A percentile compares a stretch with the other conserved stretches of the same genome.
Evolutionary conservation across 1,140 invertebrate species (phyloP).

Genomic region (Sarcophaga peregrina): DNA sequence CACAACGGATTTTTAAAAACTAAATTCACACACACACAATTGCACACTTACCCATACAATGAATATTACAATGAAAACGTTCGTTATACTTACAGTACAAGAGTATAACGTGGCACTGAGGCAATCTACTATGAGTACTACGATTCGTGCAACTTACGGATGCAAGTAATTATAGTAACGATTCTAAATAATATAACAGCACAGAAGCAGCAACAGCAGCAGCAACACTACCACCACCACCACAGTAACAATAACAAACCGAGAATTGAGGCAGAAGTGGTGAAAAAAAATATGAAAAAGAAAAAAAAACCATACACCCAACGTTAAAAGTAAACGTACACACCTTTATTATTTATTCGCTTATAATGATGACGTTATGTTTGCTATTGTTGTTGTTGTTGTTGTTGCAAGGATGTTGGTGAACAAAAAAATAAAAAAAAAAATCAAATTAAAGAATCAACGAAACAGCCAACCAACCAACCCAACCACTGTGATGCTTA

Average conservation of each 20-base stretch:
- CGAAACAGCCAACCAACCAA: background rate
- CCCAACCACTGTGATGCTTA: background rate
- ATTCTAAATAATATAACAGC: background rate
- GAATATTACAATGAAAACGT: background rate
- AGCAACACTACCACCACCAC: too few relatives aligned
- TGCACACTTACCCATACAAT: too few relatives aligned
- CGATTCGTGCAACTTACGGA: background rate
- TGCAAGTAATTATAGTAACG: constrained; percentile 25
- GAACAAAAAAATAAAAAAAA: too few relatives aligned
- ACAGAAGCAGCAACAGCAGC: background rate
- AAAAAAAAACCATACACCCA: too few relatives aligned
- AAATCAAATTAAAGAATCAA: too few relatives aligned
- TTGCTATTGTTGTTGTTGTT: background rate
- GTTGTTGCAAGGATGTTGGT: background rate
- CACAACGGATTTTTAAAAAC: constrained; percentile 12
- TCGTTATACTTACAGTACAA: background rate
- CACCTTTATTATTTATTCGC: constrained; percentile 7
- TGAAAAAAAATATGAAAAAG: background rate
- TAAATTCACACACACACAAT: background rate
- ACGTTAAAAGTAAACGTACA: background rate
- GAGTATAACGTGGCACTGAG: too few relatives aligned
- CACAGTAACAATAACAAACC: too few relatives aligned
- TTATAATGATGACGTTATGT: background rate
- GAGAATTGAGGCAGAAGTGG: background rate
- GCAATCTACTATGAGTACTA: background rate